Evolutionary conservation across 2,113 vertebrate species (phyloP), one percentile per base, ranked within the genome.

Genomic region (Caracal caracal): DNA sequence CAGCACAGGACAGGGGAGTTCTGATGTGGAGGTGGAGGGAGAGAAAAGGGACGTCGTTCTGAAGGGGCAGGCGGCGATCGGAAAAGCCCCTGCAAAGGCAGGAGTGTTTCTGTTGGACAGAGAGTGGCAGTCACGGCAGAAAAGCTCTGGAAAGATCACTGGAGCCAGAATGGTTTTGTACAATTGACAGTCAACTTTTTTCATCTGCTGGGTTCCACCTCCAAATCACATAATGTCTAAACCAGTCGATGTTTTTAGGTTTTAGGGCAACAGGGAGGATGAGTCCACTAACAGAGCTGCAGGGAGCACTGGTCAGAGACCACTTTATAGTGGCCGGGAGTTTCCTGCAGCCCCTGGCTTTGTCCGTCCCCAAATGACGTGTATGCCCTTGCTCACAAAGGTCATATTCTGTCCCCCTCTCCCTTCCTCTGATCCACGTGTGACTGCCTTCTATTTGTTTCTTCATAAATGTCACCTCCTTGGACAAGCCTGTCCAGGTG

Each of bases 21-120:
- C 53, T 4, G 30, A 70, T 16, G 12, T 1, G 24, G 37, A 73
- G 66, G 80, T 49, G 17, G 66, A 53, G 7, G 22, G 37, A 33
- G 40, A 33, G 17, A 24, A 19, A 51, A 15, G 35, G 53, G 16
- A 24, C 47, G 47, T 9, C 30, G 4, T 22, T 49, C 84, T 8
- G 11, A 65, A 66, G 33, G 80, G 40, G 33, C 30, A 76, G 63
- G 37, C 1, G 1, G 47, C 17, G n/a, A 10, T 24, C 3, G 0
- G 35, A 40, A 88, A 66, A 53, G 81, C 26, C 17, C 24, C 65
- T 3, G 28, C 11, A 0, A 19, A 86, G 73, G 10, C 1, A 8
- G 28, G 15, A 17, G 11, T 0, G 2, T 9, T 17, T 5, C 19
- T 33, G 0, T 12, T 6, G 65, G 49, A 33, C n/a, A n/a, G 2